Conservation (phyloP, 2,888 invertebrate species). For the Neoaliturus tenellus region DNA sequence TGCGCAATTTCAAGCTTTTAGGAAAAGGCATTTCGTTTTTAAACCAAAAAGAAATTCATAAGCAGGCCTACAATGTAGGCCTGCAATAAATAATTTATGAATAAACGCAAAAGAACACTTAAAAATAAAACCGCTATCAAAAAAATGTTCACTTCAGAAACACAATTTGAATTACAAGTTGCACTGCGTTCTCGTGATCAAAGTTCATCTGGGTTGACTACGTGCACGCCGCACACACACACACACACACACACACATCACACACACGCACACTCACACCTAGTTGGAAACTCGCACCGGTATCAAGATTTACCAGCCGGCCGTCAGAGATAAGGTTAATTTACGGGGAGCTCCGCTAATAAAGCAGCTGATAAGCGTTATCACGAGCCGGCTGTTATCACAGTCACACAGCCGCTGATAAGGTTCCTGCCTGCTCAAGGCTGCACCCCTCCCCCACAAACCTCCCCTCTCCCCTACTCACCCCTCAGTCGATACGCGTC, state of each 20-base stretch:
- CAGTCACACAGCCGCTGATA: constrained; percentile 35
- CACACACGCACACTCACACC: constrained; percentile 5
- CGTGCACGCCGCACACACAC: background rate
- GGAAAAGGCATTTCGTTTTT: too few relatives aligned
- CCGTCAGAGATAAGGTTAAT: constrained; percentile 45
- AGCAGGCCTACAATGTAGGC: too few relatives aligned
- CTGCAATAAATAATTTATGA: too few relatives aligned
- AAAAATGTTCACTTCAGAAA: too few relatives aligned
- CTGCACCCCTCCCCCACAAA: background rate
- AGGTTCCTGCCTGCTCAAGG: constrained; percentile 10
- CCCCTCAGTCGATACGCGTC: too few relatives aligned
- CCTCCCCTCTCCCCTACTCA: too few relatives aligned
- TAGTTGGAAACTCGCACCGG: background rate
- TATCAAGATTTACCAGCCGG: constrained; percentile 46
- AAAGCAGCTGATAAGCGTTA: constrained; percentile 34
- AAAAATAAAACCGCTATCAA: too few relatives aligned
- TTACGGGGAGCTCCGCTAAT: constrained; percentile 28
- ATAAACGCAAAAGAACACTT: too few relatives aligned
- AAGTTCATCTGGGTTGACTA: background rate
- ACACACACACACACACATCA: constrained; percentile 17
- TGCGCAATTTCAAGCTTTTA: too few relatives aligned
- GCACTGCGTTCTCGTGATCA: background rate
- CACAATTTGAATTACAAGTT: too few relatives aligned
- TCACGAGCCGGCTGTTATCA: constrained; percentile 40
- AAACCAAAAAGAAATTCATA: too few relatives aligned